Evolutionary conservation across 1,140 invertebrate genomes (phyloP).

Genomic region (Drosophila leontia): DNA sequence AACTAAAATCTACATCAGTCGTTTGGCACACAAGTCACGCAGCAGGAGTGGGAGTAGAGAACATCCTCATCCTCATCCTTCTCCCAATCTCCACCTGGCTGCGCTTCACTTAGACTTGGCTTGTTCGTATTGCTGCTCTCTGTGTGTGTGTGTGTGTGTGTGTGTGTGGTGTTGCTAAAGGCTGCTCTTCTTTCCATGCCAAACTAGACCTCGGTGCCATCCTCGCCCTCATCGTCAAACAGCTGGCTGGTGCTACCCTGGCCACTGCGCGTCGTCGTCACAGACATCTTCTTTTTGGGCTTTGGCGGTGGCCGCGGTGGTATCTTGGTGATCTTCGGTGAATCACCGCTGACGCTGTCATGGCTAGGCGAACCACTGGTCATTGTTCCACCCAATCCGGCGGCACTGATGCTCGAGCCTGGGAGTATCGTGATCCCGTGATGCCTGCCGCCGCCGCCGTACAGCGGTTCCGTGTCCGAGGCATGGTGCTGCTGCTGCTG

Average conservation of each 20-base stretch:
- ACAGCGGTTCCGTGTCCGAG: constrained; percentile 75
- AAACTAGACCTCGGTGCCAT: constrained; percentile 92
- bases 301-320: constrained; percentile 93
- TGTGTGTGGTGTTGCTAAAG: constrained; percentile 3
- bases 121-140: constrained; percentile 9
- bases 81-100: neutral
- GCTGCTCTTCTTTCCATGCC: constrained; percentile 1
- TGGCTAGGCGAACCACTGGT: constrained; percentile 39
- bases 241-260: constrained; percentile 87
- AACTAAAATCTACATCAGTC: constrained; percentile 84
- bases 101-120: constrained; percentile 13
- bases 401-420: constrained; percentile 54
- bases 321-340: constrained; percentile 87
- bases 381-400: constrained; percentile 21
- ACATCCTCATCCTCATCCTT: neutral
- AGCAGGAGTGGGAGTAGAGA: constrained; percentile 9
- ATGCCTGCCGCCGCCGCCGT: constrained; percentile 51
- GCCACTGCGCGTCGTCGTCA: constrained; percentile 85
- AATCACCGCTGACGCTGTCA: constrained; percentile 49
- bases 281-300: constrained; percentile 90
- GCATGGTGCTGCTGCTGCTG: constrained; percentile 47
- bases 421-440: constrained; percentile 71
- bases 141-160: too few species aligned
- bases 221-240: constrained; percentile 94
- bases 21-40: constrained; percentile 83